phyloP scores from a whole-genome alignment of 2,888 invertebrate species.

The Thelaira solivaga region DNA sequence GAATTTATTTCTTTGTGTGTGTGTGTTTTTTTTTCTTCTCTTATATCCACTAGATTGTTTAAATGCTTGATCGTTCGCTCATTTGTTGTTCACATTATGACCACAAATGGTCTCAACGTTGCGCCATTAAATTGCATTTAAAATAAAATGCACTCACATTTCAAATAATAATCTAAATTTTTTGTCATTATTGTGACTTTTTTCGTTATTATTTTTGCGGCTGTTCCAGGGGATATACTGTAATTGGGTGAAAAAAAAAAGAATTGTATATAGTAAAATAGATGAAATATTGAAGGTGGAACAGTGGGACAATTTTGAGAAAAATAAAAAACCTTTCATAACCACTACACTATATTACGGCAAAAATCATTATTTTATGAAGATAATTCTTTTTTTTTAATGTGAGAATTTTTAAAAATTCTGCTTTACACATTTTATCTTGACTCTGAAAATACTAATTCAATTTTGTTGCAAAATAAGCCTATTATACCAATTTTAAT shows the following conservation, averaged over 20 bases:
- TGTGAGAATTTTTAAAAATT: too few relatives aligned
- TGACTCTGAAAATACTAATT: too few relatives aligned
- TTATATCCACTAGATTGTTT: slow-evolving; percentile 42
- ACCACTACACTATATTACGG: too few relatives aligned
- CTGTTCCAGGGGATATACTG: slow-evolving; percentile 21
- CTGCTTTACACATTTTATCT: too few relatives aligned
- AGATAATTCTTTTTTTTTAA: too few relatives aligned
- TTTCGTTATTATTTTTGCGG: slow-evolving; percentile 1
- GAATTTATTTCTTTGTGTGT: not conserved
- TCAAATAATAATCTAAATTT: slow-evolving; percentile 59
- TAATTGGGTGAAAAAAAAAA: slow-evolving; percentile 46
- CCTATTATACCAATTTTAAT: too few relatives aligned
- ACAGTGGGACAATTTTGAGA: slow-evolving; percentile 28
- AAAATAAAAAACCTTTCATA: not conserved
- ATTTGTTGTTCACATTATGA: slow-evolving; percentile 61
- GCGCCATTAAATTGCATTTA: slow-evolving; percentile 65
- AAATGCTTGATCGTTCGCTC: slow-evolving; percentile 60
- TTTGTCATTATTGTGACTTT: slow-evolving; percentile 35
- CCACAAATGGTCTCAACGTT: slow-evolving; percentile 65
- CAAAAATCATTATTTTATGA: too few relatives aligned
- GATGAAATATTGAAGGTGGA: slow-evolving; percentile 45
- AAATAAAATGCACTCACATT: slow-evolving; percentile 63
- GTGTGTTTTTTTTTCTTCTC: slow-evolving; percentile 13
- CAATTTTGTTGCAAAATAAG: too few relatives aligned
- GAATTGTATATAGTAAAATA: slow-evolving; percentile 1